Percentiles rank a stretch among this genome's conserved stretches.
Conservation (phyloP, 2,113 vertebrate species). For the Bungarus multicinctus region DNA sequence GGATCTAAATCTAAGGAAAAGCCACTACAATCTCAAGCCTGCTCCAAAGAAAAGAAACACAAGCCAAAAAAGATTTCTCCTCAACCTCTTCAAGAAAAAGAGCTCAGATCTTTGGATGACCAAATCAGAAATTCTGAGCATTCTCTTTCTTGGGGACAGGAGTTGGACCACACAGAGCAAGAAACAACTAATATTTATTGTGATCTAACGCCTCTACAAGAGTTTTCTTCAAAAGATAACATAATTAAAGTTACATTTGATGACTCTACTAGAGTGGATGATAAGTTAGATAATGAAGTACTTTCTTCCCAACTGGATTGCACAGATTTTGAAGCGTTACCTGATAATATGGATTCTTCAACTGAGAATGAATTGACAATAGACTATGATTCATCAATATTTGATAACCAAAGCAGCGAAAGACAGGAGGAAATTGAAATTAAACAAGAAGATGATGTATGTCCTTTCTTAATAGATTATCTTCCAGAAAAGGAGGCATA, state of each 20-base stretch:
- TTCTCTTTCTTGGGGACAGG: conserved; percentile 34
- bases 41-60: conserved; percentile 77
- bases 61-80: conserved; percentile 32
- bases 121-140: conserved; percentile 20
- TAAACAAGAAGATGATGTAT: conserved; percentile 55
- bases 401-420: conserved; percentile 42
- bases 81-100: conserved; percentile 5
- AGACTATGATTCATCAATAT: conserved; percentile 6
- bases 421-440: conserved; percentile 57
- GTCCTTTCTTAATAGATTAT: conserved; percentile 46
- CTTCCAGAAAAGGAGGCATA: conserved; percentile 46
- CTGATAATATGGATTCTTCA: conserved; percentile 54
- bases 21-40: conserved; percentile 61
- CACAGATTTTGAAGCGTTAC: conserved; percentile 50
- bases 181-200: conserved; percentile 54
- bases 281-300: conserved; percentile 45
- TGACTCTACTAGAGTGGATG: conserved; percentile 50
- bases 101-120: conserved; percentile 35
- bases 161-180: conserved; percentile 28
- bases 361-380: conserved; percentile 37
- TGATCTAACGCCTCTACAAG: conserved; percentile 15
- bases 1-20: conserved; percentile 70
- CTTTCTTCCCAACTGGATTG: conserved; percentile 44
- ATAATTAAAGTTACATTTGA: conserved; percentile 49
- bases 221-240: not conserved